Conservation (phyloP, 2,113 vertebrate genomes). For the Nothobranchius kuhntae region DNA sequence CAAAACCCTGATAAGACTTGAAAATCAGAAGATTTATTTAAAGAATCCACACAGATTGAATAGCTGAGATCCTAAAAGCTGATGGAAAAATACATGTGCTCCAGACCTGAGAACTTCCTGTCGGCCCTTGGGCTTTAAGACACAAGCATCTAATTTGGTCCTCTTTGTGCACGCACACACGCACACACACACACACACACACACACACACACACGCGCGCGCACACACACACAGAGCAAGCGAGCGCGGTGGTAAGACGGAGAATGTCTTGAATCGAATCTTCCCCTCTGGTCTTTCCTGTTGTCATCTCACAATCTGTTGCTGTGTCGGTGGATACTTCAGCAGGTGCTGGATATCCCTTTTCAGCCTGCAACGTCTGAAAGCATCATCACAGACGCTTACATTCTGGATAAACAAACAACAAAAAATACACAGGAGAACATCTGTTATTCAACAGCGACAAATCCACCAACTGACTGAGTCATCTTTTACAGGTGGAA, state of each 20-base stretch:
- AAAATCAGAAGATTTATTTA: conserved; percentile 23
- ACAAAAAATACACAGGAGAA: conserved; percentile 2
- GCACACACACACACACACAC: neutral
- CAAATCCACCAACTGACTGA: conserved; percentile 43
- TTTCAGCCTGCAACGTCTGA: neutral
- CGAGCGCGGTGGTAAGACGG: no score
- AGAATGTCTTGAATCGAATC: no score
- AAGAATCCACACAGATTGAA: conserved; percentile 36
- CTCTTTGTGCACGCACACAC: conserved; percentile 46
- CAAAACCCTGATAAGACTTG: conserved; percentile 28
- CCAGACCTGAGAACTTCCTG: neutral
- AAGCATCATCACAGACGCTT: conserved; percentile 11
- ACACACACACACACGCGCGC: no score
- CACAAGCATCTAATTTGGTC: conserved; percentile 53
- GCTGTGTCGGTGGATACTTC: conserved; percentile 1
- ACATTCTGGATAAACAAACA: conserved; percentile 33
- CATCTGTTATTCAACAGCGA: conserved; percentile 38
- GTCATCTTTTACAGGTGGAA: conserved; percentile 39
- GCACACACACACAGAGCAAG: no score
- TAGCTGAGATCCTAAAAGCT: conserved; percentile 45
- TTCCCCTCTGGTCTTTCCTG: conserved; percentile 37
- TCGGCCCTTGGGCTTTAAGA: conserved; percentile 34
- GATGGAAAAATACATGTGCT: neutral
- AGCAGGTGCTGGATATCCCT: conserved; percentile 21
- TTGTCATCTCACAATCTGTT: conserved; percentile 33